Conservation (phyloP, 2,113 vertebrate species). For the Alaudala cheleensis region DNA sequence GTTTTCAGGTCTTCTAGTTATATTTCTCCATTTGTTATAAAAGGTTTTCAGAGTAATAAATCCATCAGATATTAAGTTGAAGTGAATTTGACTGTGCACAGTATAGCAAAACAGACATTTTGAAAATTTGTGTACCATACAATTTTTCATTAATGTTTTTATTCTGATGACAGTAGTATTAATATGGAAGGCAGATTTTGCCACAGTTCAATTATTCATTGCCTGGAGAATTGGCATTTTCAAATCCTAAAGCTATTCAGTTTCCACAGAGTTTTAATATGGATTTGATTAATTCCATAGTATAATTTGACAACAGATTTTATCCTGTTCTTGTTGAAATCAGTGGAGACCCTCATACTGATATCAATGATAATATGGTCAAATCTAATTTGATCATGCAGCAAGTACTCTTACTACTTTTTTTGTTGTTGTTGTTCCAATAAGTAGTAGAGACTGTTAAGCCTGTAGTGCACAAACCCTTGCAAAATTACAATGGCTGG, state of each 20-base stretch:
- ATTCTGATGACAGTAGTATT: slow-evolving; percentile 32
- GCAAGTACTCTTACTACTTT: neutral
- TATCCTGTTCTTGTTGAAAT: neutral
- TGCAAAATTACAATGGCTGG: neutral
- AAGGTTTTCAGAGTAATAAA: neutral
- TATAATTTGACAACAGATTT: neutral
- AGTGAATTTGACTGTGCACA: neutral
- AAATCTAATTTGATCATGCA: neutral
- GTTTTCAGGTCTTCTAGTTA: neutral
- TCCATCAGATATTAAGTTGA: neutral
- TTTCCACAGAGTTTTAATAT: slow-evolving; percentile 51
- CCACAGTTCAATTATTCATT: neutral
- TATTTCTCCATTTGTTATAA: neutral
- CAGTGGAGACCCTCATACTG: neutral
- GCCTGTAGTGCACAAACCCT: slow-evolving; percentile 7
- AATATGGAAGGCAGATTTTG: slow-evolving; percentile 23
- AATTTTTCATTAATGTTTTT: slow-evolving; percentile 3
- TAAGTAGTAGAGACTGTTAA: neutral
- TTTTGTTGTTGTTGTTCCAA: neutral
- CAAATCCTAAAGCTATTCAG: neutral
- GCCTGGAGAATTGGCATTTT: neutral
- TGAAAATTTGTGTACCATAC: neutral
- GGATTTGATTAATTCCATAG: slow-evolving; percentile 7
- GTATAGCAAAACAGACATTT: neutral
- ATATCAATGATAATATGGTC: neutral